These are phyloP conservation scores for Podotricha telesiphe DNA, from an alignment of 2,888 invertebrate genomes.

Conservation along the genomic window DNA sequence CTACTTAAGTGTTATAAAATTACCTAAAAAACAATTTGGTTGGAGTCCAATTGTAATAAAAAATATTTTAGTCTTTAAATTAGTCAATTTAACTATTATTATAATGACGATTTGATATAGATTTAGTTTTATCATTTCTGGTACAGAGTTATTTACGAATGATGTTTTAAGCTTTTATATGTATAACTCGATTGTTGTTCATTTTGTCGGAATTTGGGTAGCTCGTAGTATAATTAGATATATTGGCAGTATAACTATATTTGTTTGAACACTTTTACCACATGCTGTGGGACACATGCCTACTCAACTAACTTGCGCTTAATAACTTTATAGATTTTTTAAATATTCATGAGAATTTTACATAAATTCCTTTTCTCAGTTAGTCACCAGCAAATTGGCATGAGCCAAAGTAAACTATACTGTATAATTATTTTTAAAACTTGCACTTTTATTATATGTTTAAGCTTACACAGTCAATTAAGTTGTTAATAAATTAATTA, in stretches of 20 bases:
- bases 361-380: neutral
- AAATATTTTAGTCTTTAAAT: conserved; percentile 69
- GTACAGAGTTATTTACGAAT: conserved; percentile 58
- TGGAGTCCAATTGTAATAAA: conserved; percentile 66
- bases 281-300: conserved; percentile 8
- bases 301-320: neutral
- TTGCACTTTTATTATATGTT: conserved; percentile 1
- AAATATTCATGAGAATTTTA: neutral
- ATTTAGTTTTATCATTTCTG: conserved; percentile 66
- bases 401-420: neutral
- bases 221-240: conserved; percentile 57
- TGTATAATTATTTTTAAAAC: neutral
- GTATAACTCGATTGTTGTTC: conserved; percentile 73
- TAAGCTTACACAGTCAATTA: conserved; percentile 13
- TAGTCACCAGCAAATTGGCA: neutral
- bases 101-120: conserved; percentile 65
- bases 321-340: neutral
- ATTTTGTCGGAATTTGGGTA: conserved; percentile 73
- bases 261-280: neutral
- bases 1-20: conserved; percentile 63
- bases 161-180: conserved; percentile 68
- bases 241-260: conserved; percentile 46
- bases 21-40: conserved; percentile 63
- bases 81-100: conserved; percentile 71
- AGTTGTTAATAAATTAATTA: conserved; percentile 7